Conservation (phyloP, 1,140 invertebrate species). For the Pseudachorutes palmiensis region DNA sequence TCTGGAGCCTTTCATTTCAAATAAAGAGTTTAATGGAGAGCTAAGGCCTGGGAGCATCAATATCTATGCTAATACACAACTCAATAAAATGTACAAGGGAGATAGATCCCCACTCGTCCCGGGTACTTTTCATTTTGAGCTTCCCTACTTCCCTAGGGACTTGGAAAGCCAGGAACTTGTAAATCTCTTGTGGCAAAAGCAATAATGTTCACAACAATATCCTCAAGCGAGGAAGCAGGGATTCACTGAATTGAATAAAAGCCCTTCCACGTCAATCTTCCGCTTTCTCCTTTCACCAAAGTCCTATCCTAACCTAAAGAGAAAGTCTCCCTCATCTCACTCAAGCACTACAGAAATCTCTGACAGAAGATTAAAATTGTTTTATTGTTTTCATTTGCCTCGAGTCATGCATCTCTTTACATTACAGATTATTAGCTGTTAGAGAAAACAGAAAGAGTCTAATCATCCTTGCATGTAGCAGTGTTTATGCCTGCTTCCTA, state of each 20-base stretch:
- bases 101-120: no score
- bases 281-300: background rate
- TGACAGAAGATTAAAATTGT: no score
- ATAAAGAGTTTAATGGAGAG: constrained; percentile 9
- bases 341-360: no score
- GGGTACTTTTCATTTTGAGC: no score
- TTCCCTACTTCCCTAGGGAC: background rate
- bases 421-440: no score
- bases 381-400: background rate
- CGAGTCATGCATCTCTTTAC: no score
- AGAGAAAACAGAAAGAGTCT: no score
- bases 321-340: background rate
- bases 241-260: background rate
- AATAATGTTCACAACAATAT: constrained; percentile 14
- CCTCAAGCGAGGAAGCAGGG: background rate
- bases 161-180: background rate
- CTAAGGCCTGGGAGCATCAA: background rate
- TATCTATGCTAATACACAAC: constrained; percentile 7
- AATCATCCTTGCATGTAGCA: no score
- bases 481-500: no score
- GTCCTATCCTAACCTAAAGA: background rate
- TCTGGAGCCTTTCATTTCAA: constrained; percentile 2
- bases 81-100: background rate
- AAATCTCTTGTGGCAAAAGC: constrained; percentile 12
- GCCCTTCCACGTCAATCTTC: background rate